These are phyloP conservation scores for Tillus elongatus DNA, from an alignment of 2,888 invertebrate species.

Conservation along the genomic window DNA sequence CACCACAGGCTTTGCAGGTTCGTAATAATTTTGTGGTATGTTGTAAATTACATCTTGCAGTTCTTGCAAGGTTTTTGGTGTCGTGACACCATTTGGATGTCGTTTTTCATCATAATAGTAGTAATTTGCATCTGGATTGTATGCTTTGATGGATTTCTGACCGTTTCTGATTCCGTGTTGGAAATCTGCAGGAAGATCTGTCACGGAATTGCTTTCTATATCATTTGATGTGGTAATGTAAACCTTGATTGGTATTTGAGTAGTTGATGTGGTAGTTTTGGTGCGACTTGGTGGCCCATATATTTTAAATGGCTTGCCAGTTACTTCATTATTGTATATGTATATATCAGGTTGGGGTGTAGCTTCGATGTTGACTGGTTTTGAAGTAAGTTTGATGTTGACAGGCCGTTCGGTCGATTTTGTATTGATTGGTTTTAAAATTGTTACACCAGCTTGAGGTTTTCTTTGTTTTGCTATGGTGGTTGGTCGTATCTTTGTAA, in stretches of 20 bases:
- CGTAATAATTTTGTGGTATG: conserved; percentile 26
- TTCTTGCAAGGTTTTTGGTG: conserved; percentile 11
- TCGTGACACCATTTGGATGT: conserved; percentile 20
- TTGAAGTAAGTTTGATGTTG: conserved; percentile 1
- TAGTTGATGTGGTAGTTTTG: conserved; percentile 45
- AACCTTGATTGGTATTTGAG: conserved; percentile 53
- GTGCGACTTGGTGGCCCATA: conserved; percentile 42
- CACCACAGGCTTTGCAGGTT: conserved; percentile 21
- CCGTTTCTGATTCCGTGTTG: neutral
- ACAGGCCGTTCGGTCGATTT: no score
- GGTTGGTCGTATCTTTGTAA: conserved; percentile 8
- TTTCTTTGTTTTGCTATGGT: conserved; percentile 15
- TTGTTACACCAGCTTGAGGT: conserved; percentile 32
- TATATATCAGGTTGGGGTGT: conserved; percentile 30
- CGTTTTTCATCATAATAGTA: conserved; percentile 8
- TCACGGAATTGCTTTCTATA: conserved; percentile 47
- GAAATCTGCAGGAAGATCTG: conserved; percentile 22
- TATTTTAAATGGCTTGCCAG: conserved; percentile 45
- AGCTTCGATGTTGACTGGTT: conserved; percentile 7
- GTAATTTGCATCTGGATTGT: no score
- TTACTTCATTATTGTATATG: conserved; percentile 41
- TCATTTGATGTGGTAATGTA: conserved; percentile 50
- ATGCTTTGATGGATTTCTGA: neutral
- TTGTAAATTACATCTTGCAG: conserved; percentile 18
- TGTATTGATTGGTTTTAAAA: conserved; percentile 38